Evolutionary conservation across 2,888 invertebrate genomes (phyloP), one percentile per base, ranked within the genome.

Genomic region (Penaeus monodon): DNA sequence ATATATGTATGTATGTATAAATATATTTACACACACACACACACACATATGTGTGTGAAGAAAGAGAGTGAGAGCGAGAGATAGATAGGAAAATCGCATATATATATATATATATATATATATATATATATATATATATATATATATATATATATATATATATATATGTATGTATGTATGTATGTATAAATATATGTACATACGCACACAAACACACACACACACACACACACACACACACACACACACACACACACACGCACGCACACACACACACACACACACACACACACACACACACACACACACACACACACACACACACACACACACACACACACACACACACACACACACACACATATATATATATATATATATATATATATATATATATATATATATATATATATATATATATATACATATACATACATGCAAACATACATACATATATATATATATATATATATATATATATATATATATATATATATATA

Each of bases 311-410:
- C n/a, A n/a, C n/a, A n/a, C n/a, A n/a, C n/a, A n/a, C n/a, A n/a
- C n/a, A n/a, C n/a, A n/a, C n/a, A n/a, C n/a, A n/a, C 68, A 68
- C 68, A 68, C 68, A 68, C 68, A 68, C 68, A 68, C 68, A 68
- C 68, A 68, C 68, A 68, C 68, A 68, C 68, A 68, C 68, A 68
- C 68, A 68, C 68, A 68, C 68, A 68, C 12, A 68, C 68, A 68
- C 68, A 68, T 17, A 27, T 29, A 68, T 68, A 68, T 17, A 68
- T 29, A 68, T 29, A 68, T 8, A 17, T 29, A 68, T 29, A 68
- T 29, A 68, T 29, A 68, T 29, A 68, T 29, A 68, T 29, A 29
- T 29, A 68, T 29, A 29, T 68, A 68, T 29, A 68, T n/a, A 68
- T 29, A 68, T 29, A 27, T n/a, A 29, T 29, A 66, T n/a, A 66